Evolutionary conservation across 2,888 invertebrate species (phyloP), one percentile per base, ranked within the genome.

Genomic region (Sarcophaga carnaria): DNA sequence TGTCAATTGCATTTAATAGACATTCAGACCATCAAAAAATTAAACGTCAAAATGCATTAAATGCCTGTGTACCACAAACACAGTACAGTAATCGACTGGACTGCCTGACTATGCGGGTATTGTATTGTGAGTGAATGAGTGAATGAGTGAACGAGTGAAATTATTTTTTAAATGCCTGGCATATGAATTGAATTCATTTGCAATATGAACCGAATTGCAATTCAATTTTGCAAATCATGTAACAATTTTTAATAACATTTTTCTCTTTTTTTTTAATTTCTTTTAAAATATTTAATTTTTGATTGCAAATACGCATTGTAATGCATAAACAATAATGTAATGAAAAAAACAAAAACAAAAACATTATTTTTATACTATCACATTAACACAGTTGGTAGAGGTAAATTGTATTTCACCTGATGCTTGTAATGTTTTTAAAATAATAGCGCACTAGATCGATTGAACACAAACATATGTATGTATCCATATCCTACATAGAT

Each of bases 31-130:
- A 82, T 82, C 79, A 82, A 86, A 86, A 79, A 86, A 79, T 77
- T 17, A 83, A 86, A 86, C n/a, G 83, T 78, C 86, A 80, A 83
- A 83, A 79, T 75, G 47, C 47, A 75, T 83, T 83, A 69, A 83
- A 83, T 83, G 83, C 72, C 62, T 83, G 77, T 78, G 54, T 17
- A 54, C 54, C 54, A 54, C 12, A 14, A 14, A 37, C 10, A 37
- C 37, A 37, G 37, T 1, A 54, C 54, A 54, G 54, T 54, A 54
- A 54, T 54, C 37, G 37, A 37, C 37, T 37, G 37, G 37, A 37
- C 37, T 37, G 37, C 37, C 37, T 37, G 37, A 37, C 37, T 37
- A 37, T 37, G 2, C 37, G 37, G 8, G 37, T 37, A 37, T 6
- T 6, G 37, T 37, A 37, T 37, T 2, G 37, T 37, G 8, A 8